A percentile compares a stretch with the other conserved stretches of the same genome.
These are phyloP conservation scores for Callionymus lyra DNA, from an alignment of 2,113 vertebrate species.

Conservation along the genomic window DNA sequence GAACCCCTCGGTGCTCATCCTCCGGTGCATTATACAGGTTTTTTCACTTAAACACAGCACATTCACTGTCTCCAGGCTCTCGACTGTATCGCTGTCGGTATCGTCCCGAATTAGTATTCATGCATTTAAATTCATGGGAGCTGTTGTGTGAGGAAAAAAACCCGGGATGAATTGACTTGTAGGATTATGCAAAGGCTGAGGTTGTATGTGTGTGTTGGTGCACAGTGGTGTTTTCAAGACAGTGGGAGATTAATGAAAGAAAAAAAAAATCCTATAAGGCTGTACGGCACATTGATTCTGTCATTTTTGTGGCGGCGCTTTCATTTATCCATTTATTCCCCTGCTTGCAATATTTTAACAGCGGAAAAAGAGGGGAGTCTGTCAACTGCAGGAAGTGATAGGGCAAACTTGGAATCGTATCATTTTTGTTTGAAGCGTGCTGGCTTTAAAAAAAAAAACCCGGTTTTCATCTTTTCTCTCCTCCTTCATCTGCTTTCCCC, in stretches of 20 bases:
- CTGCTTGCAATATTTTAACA: slow-evolving; percentile 34
- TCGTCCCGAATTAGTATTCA: slow-evolving; percentile 20
- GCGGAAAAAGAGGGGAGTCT: slow-evolving; percentile 9
- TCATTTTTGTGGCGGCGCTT: slow-evolving; percentile 29
- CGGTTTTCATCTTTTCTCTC: slow-evolving; percentile 18
- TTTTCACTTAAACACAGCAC: slow-evolving; percentile 5
- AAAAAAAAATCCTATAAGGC: slow-evolving; percentile 30
- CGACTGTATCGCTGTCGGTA: slow-evolving; percentile 9
- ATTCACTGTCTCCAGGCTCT: slow-evolving; percentile 13
- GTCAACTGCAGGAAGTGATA: slow-evolving; percentile 20
- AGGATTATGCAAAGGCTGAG: slow-evolving; percentile 32
- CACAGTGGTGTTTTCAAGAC: slow-evolving; percentile 32
- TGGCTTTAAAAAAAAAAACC: too few relatives aligned
- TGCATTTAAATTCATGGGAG: slow-evolving; percentile 21
- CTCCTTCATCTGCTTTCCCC: slow-evolving; percentile 2
- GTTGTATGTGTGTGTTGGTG: slow-evolving; percentile 22
- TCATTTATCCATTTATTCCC: slow-evolving; percentile 33
- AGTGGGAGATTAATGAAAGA: slow-evolving; percentile 41
- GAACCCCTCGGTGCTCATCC: not conserved
- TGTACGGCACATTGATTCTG: slow-evolving; percentile 36
- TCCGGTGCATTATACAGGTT: slow-evolving; percentile 1
- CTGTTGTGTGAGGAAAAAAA: slow-evolving; percentile 25
- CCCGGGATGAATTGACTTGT: slow-evolving; percentile 30
- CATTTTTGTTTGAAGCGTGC: slow-evolving; percentile 28
- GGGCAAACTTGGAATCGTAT: slow-evolving; percentile 17